Evolutionary conservation across 2,113 vertebrate genomes (phyloP), one percentile per base, ranked within the genome.

Genomic region (Choloepus hoffmanni): DNA sequence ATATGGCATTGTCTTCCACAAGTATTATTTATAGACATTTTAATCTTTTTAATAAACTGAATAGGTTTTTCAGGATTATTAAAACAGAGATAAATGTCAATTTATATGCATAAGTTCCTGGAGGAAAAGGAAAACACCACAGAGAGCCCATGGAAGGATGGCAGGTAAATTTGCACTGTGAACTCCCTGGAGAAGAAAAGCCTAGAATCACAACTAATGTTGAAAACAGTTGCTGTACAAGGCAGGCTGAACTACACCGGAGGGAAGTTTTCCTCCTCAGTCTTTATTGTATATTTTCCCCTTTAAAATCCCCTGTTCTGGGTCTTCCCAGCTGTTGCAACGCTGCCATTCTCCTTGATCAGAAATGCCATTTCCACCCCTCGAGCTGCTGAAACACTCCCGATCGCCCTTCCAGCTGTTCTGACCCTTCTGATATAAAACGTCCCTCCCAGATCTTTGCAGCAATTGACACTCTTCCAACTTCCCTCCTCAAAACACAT

Each of bases 261-360:
- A 30, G 7, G 67, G 5, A 55, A 45, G 65, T 11, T 74, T 85
- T 24, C 53, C 15, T 85, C 68, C 78, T 62, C 45, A 3, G 23
- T 24, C 70, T 82, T 50, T 72, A 36, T 82, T 65, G 45, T 2
- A 92, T 72, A 65, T 67, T 62, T 92, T 88, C 73, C 74, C 73
- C n/a, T 60, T 68, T n/a, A 12, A 67, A 73, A 93, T 45, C 6
- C 55, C 11, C 72, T 48, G 84, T n/a, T 65, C 82, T 36, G 18
- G 72, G 74, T 92, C 73, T 85, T 86, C n/a, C 85, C 91, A 90
- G 79, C 73, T 97, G 85, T 45, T 82, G 67, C 72, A 91, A 70
- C 18, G 40, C 70, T 16, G 19, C 62, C 12, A 4, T 36, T 77
- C 63, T 5, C 18, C 15, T 63, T 36, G 5, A 16, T 53, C 78